Percentiles rank a stretch among this genome's conserved stretches.
Conservation (phyloP, 1,140 invertebrate genomes). For the Cheumatopsyche charites region DNA sequence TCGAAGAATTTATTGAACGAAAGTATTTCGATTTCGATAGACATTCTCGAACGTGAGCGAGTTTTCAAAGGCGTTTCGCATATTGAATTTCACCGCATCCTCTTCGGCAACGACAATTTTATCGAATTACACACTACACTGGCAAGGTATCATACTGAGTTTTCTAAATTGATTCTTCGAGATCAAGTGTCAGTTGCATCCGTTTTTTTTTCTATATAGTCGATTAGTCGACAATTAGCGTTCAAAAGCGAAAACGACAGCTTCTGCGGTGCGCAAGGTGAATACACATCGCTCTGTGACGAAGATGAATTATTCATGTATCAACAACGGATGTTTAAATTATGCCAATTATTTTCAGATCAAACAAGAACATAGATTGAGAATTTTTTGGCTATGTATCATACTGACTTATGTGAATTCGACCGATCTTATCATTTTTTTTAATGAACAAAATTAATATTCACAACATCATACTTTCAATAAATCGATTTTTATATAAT, state of each 20-base stretch:
- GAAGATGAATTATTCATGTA: slow-evolving; percentile 1
- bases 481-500: too few relatives aligned
- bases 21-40: neutral
- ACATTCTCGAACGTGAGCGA: slow-evolving; percentile 3
- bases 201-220: neutral
- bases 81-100: slow-evolving; percentile 23
- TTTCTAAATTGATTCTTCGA: slow-evolving; percentile 8
- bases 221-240: neutral
- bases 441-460: too few relatives aligned
- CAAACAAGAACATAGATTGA: neutral
- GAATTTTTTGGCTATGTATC: too few relatives aligned
- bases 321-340: neutral
- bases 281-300: neutral
- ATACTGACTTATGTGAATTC: too few relatives aligned
- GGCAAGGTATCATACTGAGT: neutral
- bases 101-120: neutral
- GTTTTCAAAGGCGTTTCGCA: slow-evolving; percentile 9
- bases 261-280: neutral
- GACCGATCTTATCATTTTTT: too few relatives aligned
- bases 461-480: too few relatives aligned
- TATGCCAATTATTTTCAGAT: neutral
- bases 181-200: too few relatives aligned
- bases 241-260: slow-evolving; percentile 1
- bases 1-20: too few relatives aligned
- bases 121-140: slow-evolving; percentile 1